A percentile compares a stretch with the other conserved stretches of the same genome.
These are phyloP conservation scores for Spodoptera picta DNA, from an alignment of 2,888 invertebrate species.

Conservation along the genomic window DNA sequence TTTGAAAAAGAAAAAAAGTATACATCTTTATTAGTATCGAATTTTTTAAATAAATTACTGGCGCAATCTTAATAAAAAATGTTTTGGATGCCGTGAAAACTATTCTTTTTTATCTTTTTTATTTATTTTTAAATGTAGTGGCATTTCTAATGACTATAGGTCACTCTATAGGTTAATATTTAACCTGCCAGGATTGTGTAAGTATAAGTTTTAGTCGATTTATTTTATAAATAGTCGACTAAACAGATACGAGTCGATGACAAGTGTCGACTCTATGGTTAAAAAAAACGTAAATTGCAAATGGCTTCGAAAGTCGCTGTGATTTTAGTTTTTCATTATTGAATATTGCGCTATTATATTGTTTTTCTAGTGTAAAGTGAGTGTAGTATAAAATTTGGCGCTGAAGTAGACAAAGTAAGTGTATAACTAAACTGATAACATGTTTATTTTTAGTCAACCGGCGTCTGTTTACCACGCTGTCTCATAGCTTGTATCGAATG, in stretches of 20 bases:
- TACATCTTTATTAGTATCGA: too few species aligned
- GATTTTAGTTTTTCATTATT: constrained; percentile 13
- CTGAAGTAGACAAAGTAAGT: constrained; percentile 56
- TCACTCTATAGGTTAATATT: background rate
- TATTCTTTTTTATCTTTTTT: too few species aligned
- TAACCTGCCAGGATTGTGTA: too few species aligned
- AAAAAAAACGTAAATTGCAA: constrained; percentile 63
- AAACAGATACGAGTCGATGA: background rate
- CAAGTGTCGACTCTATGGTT: constrained; percentile 2
- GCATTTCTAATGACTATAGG: background rate
- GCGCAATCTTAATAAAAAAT: too few species aligned
- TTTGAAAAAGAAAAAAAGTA: too few species aligned
- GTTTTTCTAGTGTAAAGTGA: constrained; percentile 35
- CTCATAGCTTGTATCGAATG: constrained; percentile 19
- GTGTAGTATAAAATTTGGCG: constrained; percentile 47
- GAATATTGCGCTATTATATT: background rate
- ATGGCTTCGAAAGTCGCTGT: constrained; percentile 62
- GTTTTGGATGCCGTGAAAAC: too few species aligned
- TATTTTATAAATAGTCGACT: background rate
- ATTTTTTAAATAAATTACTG: too few species aligned
- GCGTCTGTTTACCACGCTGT: constrained; percentile 68
- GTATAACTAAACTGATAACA: constrained; percentile 1
- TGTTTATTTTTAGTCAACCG: constrained; percentile 36
- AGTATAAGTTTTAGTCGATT: constrained; percentile 9
- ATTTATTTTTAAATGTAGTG: too few species aligned